These are phyloP conservation scores for Portunus trituberculatus DNA, from an alignment of 1,140 invertebrate genomes.

Conservation along the genomic window DNA sequence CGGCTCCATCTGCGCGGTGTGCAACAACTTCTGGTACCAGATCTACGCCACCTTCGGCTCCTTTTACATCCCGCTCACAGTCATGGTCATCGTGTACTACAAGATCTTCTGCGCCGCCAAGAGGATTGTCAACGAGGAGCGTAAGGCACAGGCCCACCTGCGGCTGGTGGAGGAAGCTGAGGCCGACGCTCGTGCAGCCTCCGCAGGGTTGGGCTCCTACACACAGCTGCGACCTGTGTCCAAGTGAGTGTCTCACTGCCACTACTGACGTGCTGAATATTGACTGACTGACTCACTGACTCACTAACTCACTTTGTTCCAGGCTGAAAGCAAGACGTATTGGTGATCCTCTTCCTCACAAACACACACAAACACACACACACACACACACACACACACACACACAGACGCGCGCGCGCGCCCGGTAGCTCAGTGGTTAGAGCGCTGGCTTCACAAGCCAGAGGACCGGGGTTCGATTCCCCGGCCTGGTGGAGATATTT, in stretches of 20 bases:
- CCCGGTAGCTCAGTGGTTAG: too few relatives aligned
- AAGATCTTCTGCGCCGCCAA: constrained; percentile 96
- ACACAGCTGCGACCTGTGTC: constrained; percentile 63
- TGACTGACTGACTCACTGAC: not conserved
- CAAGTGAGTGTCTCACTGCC: constrained; percentile 36
- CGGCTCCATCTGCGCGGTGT: constrained; percentile 88
- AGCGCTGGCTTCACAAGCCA: too few relatives aligned
- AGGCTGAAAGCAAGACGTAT: not conserved
- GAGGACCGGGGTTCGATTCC: too few relatives aligned
- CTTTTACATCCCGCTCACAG: constrained; percentile 96
- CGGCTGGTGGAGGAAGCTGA: constrained; percentile 66
- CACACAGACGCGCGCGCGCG: not conserved
- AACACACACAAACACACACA: not conserved
- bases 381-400: constrained; percentile 37
- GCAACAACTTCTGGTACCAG: constrained; percentile 94
- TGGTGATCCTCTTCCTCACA: not conserved
- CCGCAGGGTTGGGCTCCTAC: constrained; percentile 37
- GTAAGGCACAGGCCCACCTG: constrained; percentile 75
- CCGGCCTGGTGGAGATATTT: too few relatives aligned
- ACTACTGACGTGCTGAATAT: not conserved
- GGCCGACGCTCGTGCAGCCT: constrained; percentile 54
- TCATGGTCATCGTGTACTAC: constrained; percentile 97
- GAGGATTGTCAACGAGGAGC: constrained; percentile 87
- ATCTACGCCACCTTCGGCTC: constrained; percentile 97
- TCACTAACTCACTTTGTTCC: not conserved